Conservation (phyloP, 2,888 invertebrate genomes). For the Lasius fuliginosus region DNA sequence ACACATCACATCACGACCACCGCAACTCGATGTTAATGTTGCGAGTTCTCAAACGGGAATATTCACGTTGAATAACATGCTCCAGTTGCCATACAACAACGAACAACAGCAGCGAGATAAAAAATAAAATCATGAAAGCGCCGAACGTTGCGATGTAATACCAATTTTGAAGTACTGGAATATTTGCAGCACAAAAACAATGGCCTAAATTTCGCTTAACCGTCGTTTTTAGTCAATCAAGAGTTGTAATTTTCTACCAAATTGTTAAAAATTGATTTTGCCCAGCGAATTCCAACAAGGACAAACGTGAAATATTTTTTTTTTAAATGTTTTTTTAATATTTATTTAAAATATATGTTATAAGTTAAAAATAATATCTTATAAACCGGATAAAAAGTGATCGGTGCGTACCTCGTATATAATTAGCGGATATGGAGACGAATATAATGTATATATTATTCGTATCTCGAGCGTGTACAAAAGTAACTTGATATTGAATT, state of each 20-base stretch:
- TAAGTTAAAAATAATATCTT: neutral
- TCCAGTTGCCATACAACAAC: slow-evolving; percentile 9
- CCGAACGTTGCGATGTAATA: slow-evolving; percentile 21
- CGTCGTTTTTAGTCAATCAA: slow-evolving; percentile 37
- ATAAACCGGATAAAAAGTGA: neutral
- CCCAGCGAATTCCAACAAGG: neutral
- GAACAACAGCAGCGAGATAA: slow-evolving; percentile 18
- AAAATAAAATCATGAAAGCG: slow-evolving; percentile 47
- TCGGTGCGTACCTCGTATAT: neutral
- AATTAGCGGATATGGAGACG: neutral
- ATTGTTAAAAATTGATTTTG: slow-evolving; percentile 38
- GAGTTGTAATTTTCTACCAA: slow-evolving; percentile 24
- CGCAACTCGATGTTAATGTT: slow-evolving; percentile 46
- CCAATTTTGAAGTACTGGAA: slow-evolving; percentile 16
- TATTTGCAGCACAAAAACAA: slow-evolving; percentile 43
- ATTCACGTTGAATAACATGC: slow-evolving; percentile 42
- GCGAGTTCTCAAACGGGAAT: slow-evolving; percentile 36
- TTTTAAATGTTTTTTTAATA: neutral
- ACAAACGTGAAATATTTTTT: neutral
- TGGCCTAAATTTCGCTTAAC: slow-evolving; percentile 34
- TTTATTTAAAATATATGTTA: neutral
- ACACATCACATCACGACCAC: slow-evolving; percentile 59
- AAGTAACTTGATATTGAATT: slow-evolving; percentile 41
- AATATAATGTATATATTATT: neutral
- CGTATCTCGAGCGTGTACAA: neutral